These are phyloP conservation scores for Heliothis virescens DNA, from an alignment of 1,140 invertebrate genomes.

Conservation along the genomic window DNA sequence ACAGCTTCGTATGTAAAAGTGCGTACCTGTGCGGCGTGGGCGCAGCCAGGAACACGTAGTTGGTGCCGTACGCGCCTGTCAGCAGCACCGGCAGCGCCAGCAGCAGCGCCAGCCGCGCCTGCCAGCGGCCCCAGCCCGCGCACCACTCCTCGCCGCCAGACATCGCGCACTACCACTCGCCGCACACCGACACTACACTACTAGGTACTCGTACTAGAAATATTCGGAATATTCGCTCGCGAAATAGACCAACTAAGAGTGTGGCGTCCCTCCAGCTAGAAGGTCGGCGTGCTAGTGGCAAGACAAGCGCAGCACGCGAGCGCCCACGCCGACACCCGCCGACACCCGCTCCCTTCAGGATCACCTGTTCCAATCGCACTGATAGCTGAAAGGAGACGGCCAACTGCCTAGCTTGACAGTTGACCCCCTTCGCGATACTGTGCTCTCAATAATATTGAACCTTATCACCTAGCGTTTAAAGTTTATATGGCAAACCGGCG, in stretches of 20 bases:
- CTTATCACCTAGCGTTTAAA: not conserved
- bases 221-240: not conserved
- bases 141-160: constrained; percentile 60
- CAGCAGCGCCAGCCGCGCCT: constrained; percentile 75
- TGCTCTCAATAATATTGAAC: not conserved
- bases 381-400: constrained; percentile 59
- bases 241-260: not conserved
- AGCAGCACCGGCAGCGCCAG: constrained; percentile 87
- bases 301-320: constrained; percentile 5
- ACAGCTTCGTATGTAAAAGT: not conserved
- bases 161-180: not conserved
- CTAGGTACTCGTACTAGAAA: not conserved
- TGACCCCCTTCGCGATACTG: constrained; percentile 50
- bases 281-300: constrained; percentile 28
- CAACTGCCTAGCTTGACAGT: constrained; percentile 51
- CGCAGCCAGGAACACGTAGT: constrained; percentile 88
- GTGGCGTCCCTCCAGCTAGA: constrained; percentile 40
- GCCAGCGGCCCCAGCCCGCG: constrained; percentile 74
- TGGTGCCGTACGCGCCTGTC: constrained; percentile 87
- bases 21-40: constrained; percentile 75
- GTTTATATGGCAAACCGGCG: constrained; percentile 14
- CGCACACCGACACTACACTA: not conserved
- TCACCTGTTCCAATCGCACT: constrained; percentile 29
- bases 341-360: constrained; percentile 26
- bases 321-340: not conserved